Percentiles rank a stretch among this genome's conserved stretches.
Evolutionary conservation across 2,797 vertebrate species (phyloP).

Genomic region (Amphiprion clarkii): DNA sequence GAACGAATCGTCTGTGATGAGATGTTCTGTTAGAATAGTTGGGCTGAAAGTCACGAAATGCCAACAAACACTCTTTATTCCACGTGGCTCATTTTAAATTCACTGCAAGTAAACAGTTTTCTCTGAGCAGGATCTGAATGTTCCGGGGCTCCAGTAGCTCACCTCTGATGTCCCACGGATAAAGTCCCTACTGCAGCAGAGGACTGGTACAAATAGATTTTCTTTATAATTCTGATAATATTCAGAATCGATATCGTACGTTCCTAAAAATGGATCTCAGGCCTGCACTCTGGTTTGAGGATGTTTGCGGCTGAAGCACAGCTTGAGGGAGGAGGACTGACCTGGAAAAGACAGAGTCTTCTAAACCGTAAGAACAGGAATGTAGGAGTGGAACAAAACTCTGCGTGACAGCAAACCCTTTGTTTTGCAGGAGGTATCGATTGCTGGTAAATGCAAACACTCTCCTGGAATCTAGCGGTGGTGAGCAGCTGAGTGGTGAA

Average conservation of each 20-base stretch:
- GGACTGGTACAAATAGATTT: too few relatives aligned
- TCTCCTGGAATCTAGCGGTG: constrained; percentile 20
- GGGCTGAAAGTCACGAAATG: too few relatives aligned
- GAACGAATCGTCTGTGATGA: too few relatives aligned
- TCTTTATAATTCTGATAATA: background rate
- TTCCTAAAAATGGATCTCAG: background rate
- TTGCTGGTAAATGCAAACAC: constrained; percentile 40
- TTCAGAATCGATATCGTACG: constrained; percentile 1
- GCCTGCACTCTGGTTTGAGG: background rate
- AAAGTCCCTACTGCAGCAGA: too few relatives aligned
- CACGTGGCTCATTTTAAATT: too few relatives aligned
- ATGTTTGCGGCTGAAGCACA: background rate
- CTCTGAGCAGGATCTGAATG: too few relatives aligned
- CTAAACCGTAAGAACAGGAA: constrained; percentile 17
- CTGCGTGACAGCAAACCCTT: constrained; percentile 27
- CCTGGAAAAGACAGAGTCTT: constrained; percentile 17
- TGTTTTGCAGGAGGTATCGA: constrained; percentile 36
- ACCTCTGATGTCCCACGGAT: too few relatives aligned
- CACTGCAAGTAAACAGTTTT: too few relatives aligned
- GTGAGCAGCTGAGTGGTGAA: constrained; percentile 10
- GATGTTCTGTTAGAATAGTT: too few relatives aligned
- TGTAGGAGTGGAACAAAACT: constrained; percentile 33
- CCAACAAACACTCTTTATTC: too few relatives aligned
- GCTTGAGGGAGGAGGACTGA: background rate
- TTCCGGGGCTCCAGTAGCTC: too few relatives aligned